These are phyloP conservation scores for Platycheirus albimanus DNA, from an alignment of 2,888 invertebrate species.

Conservation along the genomic window DNA sequence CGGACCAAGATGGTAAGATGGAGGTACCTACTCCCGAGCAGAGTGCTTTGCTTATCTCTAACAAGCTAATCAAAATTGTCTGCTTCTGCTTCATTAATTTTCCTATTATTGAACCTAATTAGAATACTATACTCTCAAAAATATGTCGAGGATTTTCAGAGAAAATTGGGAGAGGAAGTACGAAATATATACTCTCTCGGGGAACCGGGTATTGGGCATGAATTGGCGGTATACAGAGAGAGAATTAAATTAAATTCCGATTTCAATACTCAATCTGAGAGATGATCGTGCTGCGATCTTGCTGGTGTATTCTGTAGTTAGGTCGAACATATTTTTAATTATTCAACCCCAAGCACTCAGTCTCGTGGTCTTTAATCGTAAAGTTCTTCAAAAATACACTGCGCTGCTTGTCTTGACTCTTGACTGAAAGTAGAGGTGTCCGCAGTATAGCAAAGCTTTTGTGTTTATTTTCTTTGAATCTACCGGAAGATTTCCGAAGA, in stretches of 20 bases:
- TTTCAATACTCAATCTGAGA: background rate
- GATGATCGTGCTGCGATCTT: slow-evolving; percentile 41
- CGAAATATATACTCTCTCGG: too few species aligned
- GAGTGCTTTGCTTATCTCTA: slow-evolving; percentile 41
- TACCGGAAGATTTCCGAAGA: slow-evolving; percentile 51
- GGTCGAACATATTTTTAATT: slow-evolving; percentile 65
- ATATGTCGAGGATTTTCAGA: background rate
- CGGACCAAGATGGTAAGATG: too few species aligned
- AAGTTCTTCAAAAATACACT: slow-evolving; percentile 42
- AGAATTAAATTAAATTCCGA: background rate
- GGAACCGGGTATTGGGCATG: too few species aligned
- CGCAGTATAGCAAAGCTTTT: too few species aligned
- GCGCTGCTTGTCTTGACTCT: background rate
- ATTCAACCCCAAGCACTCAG: slow-evolving; percentile 65
- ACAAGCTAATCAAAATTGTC: slow-evolving; percentile 50
- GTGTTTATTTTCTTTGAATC: slow-evolving; percentile 32
- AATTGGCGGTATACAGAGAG: too few species aligned
- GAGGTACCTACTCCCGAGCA: slow-evolving; percentile 1
- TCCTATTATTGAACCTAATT: slow-evolving; percentile 40
- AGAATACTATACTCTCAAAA: slow-evolving; percentile 36
- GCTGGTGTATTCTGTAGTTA: slow-evolving; percentile 37
- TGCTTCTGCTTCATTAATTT: slow-evolving; percentile 53
- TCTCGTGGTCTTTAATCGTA: slow-evolving; percentile 61
- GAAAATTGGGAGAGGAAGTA: too few species aligned
- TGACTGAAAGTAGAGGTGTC: background rate